phyloP scores from a whole-genome alignment of 1,140 invertebrate genomes.

The Drosophila sucinea region DNA sequence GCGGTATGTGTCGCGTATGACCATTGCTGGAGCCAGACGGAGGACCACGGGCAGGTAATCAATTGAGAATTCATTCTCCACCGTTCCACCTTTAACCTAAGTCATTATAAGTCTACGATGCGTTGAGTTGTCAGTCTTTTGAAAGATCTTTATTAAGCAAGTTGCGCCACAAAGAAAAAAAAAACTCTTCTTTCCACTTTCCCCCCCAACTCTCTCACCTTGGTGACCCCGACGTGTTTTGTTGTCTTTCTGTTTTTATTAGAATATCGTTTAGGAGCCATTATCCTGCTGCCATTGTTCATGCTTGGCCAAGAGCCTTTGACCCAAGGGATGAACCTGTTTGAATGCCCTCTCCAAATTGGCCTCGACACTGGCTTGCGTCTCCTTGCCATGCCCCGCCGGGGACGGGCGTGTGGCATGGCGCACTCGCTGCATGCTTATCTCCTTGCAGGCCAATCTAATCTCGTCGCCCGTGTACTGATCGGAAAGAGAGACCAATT shows the following conservation, averaged over 20 bases:
- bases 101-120: neutral
- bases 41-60: slow-evolving; percentile 82
- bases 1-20: slow-evolving; percentile 77
- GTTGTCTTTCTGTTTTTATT: too few species aligned
- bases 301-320: slow-evolving; percentile 64
- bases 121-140: neutral
- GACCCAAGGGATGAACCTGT: slow-evolving; percentile 66
- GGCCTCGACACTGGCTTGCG: slow-evolving; percentile 32
- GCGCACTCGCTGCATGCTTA: slow-evolving; percentile 87
- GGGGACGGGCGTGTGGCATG: slow-evolving; percentile 42
- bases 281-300: slow-evolving; percentile 75
- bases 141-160: neutral
- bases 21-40: slow-evolving; percentile 77
- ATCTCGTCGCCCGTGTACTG: slow-evolving; percentile 93
- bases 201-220: neutral
- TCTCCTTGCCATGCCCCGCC: slow-evolving; percentile 23
- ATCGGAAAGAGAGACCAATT: slow-evolving; percentile 87
- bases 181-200: too few species aligned
- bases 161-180: neutral
- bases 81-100: too few species aligned
- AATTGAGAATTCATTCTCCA: neutral
- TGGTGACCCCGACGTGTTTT: neutral
- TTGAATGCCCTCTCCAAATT: slow-evolving; percentile 61
- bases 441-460: slow-evolving; percentile 94
- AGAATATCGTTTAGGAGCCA: slow-evolving; percentile 43